Evolutionary conservation across 2,888 invertebrate species (phyloP).

Genomic region (Margaritifera margaritifera): DNA sequence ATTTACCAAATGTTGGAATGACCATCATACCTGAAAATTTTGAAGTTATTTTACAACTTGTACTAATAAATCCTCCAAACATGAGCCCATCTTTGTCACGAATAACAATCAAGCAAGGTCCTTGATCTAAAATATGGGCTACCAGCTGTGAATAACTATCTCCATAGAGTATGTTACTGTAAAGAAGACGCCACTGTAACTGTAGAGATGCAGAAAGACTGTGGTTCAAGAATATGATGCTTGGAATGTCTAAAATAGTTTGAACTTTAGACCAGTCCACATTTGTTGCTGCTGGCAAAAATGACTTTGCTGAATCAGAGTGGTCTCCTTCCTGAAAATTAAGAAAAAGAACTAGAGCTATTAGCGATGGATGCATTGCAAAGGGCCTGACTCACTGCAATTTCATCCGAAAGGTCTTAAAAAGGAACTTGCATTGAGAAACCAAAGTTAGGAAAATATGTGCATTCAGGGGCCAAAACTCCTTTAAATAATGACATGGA

Average conservation of each 20-base stretch:
- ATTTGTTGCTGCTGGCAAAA: slow-evolving; percentile 44
- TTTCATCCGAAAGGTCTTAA: too few species aligned
- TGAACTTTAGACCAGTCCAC: slow-evolving; percentile 54
- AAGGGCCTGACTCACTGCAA: not conserved
- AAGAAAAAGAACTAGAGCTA: not conserved
- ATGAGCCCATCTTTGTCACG: slow-evolving; percentile 84
- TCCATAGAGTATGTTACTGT: slow-evolving; percentile 80
- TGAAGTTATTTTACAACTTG: slow-evolving; percentile 84
- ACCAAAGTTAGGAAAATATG: too few species aligned
- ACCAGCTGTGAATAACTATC: slow-evolving; percentile 82
- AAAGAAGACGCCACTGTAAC: slow-evolving; percentile 89
- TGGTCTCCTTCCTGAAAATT: slow-evolving; percentile 33
- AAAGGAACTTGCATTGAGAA: too few species aligned
- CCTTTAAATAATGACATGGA: too few species aligned
- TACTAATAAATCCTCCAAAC: slow-evolving; percentile 92
- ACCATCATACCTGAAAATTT: slow-evolving; percentile 81
- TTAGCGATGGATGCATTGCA: not conserved
- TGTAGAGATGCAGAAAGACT: slow-evolving; percentile 84
- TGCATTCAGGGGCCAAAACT: too few species aligned
- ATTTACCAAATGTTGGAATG: too few species aligned
- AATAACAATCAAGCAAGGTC: slow-evolving; percentile 83
- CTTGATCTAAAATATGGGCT: slow-evolving; percentile 59
- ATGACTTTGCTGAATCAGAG: slow-evolving; percentile 23
- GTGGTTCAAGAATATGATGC: slow-evolving; percentile 78
- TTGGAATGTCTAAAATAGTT: slow-evolving; percentile 60